Base-by-base conservation (phyloP, 2,797 vertebrate species). In the Microcaecilia unicolor region DNA sequence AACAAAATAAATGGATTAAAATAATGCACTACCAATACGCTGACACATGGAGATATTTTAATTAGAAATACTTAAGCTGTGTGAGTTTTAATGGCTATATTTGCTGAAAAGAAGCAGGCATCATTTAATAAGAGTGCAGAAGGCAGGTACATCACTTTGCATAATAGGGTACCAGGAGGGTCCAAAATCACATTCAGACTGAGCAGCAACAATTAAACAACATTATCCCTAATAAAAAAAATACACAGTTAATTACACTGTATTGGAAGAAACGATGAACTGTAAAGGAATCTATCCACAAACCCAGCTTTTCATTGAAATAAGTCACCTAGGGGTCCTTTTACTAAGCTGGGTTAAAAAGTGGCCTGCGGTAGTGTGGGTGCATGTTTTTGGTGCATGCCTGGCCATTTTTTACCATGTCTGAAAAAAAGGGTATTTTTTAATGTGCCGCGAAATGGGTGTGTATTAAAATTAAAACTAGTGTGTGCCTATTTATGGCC, bases 1-100 rank as follows among this genome's bases (percentile, higher is more conserved):
- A 84, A 91, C 84, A 77, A 84, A 90, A 90, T 86, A 92, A 91
- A 95, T 91, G 85, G 87, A 84, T 79, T 86, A 88, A 97, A 93
- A 97, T 96, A 91, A 93, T 89, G 89, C 84, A 88, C 93, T 92
- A 88, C 87, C 82, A 84, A 84, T 81, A 70, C 78, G 80, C 84
- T 91, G 90, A 93, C 88, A 89, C 83, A 78, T 62, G 68, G 80
- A 88, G 78, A 90, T 86, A 86, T 89, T 89, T 90, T 95, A 92
- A 95, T 93, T 92, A 90, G 85, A 79, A 84, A 83, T 78, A 81
- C 64, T 76, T 77, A 75, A 74, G 68, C 78, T 74, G 59, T 1
- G 72, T 77, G 70, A 63, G 84, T 79, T 72, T 80, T 80, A 83
- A 78, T 57, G 75, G 78, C 78, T 71, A 15, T 77, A 77, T 83